Conservation (phyloP, 2,797 vertebrate species). For the Cottoperca gobio region DNA sequence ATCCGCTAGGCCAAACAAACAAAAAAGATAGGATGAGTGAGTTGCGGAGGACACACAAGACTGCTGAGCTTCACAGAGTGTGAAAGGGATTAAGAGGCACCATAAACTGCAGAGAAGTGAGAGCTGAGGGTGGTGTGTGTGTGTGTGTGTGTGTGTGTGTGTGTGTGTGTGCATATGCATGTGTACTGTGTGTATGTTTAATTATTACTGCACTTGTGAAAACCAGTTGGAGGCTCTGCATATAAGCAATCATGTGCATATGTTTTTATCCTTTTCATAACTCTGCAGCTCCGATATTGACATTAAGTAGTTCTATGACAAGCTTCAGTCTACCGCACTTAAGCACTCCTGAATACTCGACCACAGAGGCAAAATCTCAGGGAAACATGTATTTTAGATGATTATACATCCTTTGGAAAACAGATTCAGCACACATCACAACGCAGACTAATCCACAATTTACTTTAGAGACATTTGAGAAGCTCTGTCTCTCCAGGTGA, state of each 20-base stretch:
- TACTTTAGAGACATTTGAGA: slow-evolving; percentile 34
- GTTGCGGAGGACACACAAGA: slow-evolving; percentile 1
- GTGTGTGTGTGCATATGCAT: background rate
- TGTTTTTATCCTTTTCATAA: slow-evolving; percentile 9
- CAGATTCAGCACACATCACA: slow-evolving; percentile 27
- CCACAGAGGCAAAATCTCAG: slow-evolving; percentile 10
- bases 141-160: background rate
- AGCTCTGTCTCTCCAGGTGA: slow-evolving; percentile 51
- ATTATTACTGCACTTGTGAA: slow-evolving; percentile 27
- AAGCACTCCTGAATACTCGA: slow-evolving; percentile 2
- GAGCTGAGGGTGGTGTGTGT: background rate
- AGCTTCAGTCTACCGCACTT: slow-evolving; percentile 4
- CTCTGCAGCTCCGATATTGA: slow-evolving; percentile 3
- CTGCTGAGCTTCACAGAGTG: slow-evolving; percentile 10
- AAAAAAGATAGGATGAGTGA: background rate
- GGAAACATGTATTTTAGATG: slow-evolving; percentile 7
- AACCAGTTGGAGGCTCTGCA: slow-evolving; percentile 15
- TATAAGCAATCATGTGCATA: background rate
- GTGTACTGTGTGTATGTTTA: background rate
- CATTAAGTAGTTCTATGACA: background rate
- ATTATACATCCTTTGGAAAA: slow-evolving; percentile 18
- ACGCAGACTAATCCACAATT: slow-evolving; percentile 40
- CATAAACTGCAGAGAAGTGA: slow-evolving; percentile 7
- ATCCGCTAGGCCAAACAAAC: background rate
- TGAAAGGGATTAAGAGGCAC: slow-evolving; percentile 27